These are phyloP conservation scores for Argentina silus DNA, from an alignment of 2,797 vertebrate species.

Conservation along the genomic window DNA sequence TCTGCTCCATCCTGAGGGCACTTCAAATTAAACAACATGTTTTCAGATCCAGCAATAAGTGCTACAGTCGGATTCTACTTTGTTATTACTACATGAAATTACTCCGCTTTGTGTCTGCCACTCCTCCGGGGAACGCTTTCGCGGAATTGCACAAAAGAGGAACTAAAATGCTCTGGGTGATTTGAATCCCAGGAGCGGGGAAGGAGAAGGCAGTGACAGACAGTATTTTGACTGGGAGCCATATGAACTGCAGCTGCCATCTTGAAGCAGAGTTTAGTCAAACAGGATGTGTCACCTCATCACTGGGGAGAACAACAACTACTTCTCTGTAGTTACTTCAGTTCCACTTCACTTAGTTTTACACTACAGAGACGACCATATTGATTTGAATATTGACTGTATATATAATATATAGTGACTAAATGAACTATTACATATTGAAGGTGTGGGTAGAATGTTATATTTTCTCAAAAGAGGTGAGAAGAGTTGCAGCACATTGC, in stretches of 20 bases:
- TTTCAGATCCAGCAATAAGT: constrained; percentile 45
- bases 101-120: constrained; percentile 41
- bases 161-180: constrained; percentile 52
- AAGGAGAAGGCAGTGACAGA: constrained; percentile 9
- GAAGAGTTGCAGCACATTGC: background rate
- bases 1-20: constrained; percentile 62
- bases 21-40: constrained; percentile 64
- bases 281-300: background rate
- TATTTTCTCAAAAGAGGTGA: background rate
- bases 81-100: constrained; percentile 62
- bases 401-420: no score
- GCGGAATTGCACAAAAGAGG: constrained; percentile 38
- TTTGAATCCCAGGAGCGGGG: constrained; percentile 27
- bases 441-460: no score
- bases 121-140: constrained; percentile 38
- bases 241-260: constrained; percentile 30
- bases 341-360: background rate
- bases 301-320: background rate
- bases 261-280: constrained; percentile 27
- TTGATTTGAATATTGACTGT: no score
- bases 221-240: constrained; percentile 48
- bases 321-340: background rate
- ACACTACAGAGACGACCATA: background rate
- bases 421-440: background rate
- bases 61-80: constrained; percentile 41